Evolutionary conservation across 1,140 invertebrate genomes (phyloP).

Genomic region (Drosophila saltans): DNA sequence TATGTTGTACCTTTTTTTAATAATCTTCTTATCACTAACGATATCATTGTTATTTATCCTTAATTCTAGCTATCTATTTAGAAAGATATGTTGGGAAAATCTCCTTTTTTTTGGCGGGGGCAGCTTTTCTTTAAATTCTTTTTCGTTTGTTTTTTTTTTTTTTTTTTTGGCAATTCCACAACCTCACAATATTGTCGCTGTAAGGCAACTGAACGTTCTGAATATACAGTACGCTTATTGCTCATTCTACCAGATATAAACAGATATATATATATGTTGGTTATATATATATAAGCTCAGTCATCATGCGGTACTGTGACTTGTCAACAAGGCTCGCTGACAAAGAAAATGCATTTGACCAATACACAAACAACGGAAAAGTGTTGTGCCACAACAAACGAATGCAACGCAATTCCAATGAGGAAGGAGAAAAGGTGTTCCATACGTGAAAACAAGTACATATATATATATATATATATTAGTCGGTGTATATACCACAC

Average conservation of each 20-base stretch:
- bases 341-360: slow-evolving; percentile 63
- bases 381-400: slow-evolving; percentile 9
- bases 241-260: slow-evolving; percentile 33
- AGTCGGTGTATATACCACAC: slow-evolving; percentile 20
- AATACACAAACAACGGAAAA: slow-evolving; percentile 42
- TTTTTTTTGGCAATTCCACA: slow-evolving; percentile 51
- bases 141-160: no score
- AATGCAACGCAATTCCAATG: slow-evolving; percentile 33
- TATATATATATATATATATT: slow-evolving; percentile 25
- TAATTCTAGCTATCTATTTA: background rate
- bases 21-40: slow-evolving; percentile 49
- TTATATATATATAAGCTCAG: slow-evolving; percentile 26
- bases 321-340: slow-evolving; percentile 53
- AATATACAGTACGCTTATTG: slow-evolving; percentile 20
- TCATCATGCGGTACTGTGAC: slow-evolving; percentile 25
- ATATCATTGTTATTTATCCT: slow-evolving; percentile 48
- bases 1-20: slow-evolving; percentile 43
- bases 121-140: background rate
- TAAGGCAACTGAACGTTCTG: slow-evolving; percentile 55
- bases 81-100: slow-evolving; percentile 20
- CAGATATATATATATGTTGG: slow-evolving; percentile 21
- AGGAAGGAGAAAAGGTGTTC: slow-evolving; percentile 30
- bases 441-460: slow-evolving; percentile 2
- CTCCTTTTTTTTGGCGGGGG: slow-evolving; percentile 27
- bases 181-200: slow-evolving; percentile 31